A percentile compares a stretch with the other conserved stretches of the same genome.
These are phyloP conservation scores for Sebastes elongatus DNA, from an alignment of 2,797 vertebrate genomes.

Conservation along the genomic window DNA sequence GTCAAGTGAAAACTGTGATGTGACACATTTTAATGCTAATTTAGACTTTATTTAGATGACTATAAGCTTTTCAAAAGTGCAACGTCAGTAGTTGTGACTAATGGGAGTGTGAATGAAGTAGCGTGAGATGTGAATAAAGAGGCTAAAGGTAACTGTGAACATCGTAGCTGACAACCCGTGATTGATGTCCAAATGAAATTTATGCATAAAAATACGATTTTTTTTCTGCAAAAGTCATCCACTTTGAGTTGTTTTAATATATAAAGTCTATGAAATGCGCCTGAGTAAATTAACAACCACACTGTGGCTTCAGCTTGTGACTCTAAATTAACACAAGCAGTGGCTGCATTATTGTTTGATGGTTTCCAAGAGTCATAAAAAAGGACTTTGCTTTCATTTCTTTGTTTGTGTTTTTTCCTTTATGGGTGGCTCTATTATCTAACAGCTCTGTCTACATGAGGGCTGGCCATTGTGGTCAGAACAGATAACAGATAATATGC, in stretches of 20 bases:
- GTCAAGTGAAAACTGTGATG: background rate
- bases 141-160: background rate
- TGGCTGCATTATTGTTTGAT: slow-evolving; percentile 20
- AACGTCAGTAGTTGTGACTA: background rate
- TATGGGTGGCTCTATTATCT: slow-evolving; percentile 63
- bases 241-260: background rate
- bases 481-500: slow-evolving; percentile 68
- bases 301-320: slow-evolving; percentile 19
- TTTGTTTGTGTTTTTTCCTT: slow-evolving; percentile 8
- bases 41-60: slow-evolving; percentile 23
- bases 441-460: slow-evolving; percentile 49
- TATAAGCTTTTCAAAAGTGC: slow-evolving; percentile 26
- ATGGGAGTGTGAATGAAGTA: background rate
- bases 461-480: slow-evolving; percentile 55
- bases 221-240: slow-evolving; percentile 10
- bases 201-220: slow-evolving; percentile 3
- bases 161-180: slow-evolving; percentile 1
- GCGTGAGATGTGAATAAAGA: background rate
- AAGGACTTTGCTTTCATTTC: slow-evolving; percentile 10
- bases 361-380: slow-evolving; percentile 34
- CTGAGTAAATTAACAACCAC: slow-evolving; percentile 33
- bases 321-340: slow-evolving; percentile 12
- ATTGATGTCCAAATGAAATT: slow-evolving; percentile 23
- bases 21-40: slow-evolving; percentile 31
- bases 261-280: slow-evolving; percentile 9